These are phyloP conservation scores for Drosophila persimilis DNA, from an alignment of 1,140 invertebrate genomes.

Conservation along the genomic window DNA sequence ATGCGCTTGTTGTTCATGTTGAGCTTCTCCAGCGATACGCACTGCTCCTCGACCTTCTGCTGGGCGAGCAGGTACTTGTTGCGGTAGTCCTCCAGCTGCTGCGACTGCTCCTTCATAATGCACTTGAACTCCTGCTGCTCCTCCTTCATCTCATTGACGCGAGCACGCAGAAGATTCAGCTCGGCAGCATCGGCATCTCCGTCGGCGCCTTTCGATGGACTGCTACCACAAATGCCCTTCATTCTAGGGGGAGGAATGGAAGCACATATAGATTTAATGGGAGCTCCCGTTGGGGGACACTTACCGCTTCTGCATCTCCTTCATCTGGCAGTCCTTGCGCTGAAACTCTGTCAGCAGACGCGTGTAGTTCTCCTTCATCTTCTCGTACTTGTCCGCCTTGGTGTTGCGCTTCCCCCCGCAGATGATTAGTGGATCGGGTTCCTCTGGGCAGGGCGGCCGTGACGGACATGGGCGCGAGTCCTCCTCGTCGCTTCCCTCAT, in stretches of 20 bases:
- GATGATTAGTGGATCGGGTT: constrained; percentile 67
- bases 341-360: constrained; percentile 68
- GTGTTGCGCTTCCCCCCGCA: constrained; percentile 71
- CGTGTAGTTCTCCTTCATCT: constrained; percentile 79
- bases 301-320: constrained; percentile 74
- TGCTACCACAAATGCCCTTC: constrained; percentile 61
- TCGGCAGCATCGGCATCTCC: constrained; percentile 69
- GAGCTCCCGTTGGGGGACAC: not conserved
- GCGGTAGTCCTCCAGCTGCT: constrained; percentile 89
- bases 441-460: constrained; percentile 53
- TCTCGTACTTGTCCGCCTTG: constrained; percentile 72
- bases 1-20: constrained; percentile 90
- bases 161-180: constrained; percentile 62
- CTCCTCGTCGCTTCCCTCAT: constrained; percentile 22
- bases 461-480: not conserved
- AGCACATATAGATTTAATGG: not conserved
- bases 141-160: constrained; percentile 75
- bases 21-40: constrained; percentile 88
- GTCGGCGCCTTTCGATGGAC: constrained; percentile 23
- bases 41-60: constrained; percentile 89
- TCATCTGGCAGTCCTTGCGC: constrained; percentile 76
- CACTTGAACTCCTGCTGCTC: constrained; percentile 86
- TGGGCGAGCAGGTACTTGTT: constrained; percentile 89
- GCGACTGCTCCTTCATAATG: constrained; percentile 88
- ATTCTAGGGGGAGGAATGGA: constrained; percentile 32